These are phyloP conservation scores for Porites rus DNA, from an alignment of 92 coral and sea anemone species.

Conservation along the genomic window DNA sequence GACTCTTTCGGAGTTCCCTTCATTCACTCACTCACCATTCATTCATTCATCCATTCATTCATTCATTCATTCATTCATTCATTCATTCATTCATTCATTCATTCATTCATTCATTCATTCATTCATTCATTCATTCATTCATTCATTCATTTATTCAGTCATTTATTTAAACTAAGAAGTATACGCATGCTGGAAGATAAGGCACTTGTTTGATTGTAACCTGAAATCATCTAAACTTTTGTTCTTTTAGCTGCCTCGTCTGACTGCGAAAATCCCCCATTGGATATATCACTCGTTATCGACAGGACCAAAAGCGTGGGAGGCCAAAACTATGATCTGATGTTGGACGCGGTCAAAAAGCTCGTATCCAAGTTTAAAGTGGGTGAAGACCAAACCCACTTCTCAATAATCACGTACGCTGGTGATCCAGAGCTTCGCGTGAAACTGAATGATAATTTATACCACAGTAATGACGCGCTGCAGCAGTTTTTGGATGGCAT, in stretches of 20 bases:
- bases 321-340: not conserved
- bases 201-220: too few species aligned
- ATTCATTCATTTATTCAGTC: not conserved
- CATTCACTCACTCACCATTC: not conserved
- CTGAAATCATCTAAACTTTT: not conserved
- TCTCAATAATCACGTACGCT: not conserved
- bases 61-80: too few species aligned
- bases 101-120: not conserved
- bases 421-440: not conserved
- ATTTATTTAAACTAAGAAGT: too few species aligned
- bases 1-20: not conserved
- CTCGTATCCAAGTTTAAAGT: not conserved
- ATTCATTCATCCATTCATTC: too few species aligned
- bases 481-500: not conserved
- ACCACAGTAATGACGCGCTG: not conserved
- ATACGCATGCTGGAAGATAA: too few species aligned
- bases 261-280: not conserved
- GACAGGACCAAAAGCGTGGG: conserved; percentile 16
- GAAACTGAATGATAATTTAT: not conserved
- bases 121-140: too few species aligned
- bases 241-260: not conserved
- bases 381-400: not conserved
- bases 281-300: not conserved
- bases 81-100: not conserved
- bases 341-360: not conserved